Base-by-base conservation (phyloP, 2,113 vertebrate species). In the Seriola dumerili region DNA sequence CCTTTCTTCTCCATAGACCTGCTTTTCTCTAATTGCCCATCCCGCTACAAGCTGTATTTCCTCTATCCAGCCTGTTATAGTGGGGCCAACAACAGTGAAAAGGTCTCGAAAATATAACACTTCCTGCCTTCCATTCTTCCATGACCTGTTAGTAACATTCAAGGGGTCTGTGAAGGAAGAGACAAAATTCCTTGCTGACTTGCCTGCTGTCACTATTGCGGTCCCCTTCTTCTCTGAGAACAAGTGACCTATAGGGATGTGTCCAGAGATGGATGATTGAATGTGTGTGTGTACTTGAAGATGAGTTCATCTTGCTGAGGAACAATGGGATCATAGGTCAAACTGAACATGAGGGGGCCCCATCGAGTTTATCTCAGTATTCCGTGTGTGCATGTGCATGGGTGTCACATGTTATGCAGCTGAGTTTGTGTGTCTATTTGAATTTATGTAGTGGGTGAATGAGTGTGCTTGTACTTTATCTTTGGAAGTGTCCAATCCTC, bases 291-390 rank as follows among this genome's bases (percentile, higher is more conserved):
- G 63, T 25, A 44, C 23, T 44, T 52, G 29, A 40, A 61, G 63
- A 85, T 72, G 74, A 71, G 72, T 74, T 76, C 3, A 8, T 55
- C 54, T 50, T 1, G 6, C 72, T 52, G 59, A 57, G 34, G 73
- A 81, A 81, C 66, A 80, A 52, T 2, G 36, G 54, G 72, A 73
- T 72, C 72, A 70, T 55, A 80, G 62, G 85, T 87, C 82, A 85
- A 83, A 87, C 63, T 85, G 66, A 85, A 84, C 83, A 90, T 4
- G 63, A 75, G 57, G 38, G 23, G 40, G 42, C 21, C 13, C 17
- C 34, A 19, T 19, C 1, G 65, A 75, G 38, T 81, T 88, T 78
- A 40, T 89, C 63, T 78, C 32, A 23, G 62, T 52, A 72, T 48
- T 71, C 42, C 17, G 23, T 61, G 63, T n/a, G 50, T 58, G n/a